phyloP scores from a whole-genome alignment of 2,888 invertebrate genomes.

The Drosophila paramelanica region DNA sequence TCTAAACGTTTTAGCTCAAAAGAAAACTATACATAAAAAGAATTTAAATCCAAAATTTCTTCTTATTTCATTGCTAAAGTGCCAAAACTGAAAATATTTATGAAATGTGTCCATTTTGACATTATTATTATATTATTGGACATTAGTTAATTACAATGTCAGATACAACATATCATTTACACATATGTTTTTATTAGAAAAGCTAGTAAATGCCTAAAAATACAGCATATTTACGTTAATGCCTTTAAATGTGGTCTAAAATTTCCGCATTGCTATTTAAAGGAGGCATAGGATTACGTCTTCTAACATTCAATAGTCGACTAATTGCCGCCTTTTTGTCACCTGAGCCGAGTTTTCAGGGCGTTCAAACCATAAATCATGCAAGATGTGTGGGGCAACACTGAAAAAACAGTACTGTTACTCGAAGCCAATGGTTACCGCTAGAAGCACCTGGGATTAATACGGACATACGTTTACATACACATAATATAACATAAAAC shows the following conservation, averaged over 20 bases:
- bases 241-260: not conserved
- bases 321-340: conserved; percentile 34
- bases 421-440: conserved; percentile 43
- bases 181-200: conserved; percentile 2
- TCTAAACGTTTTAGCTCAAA: too few relatives aligned
- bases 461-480: not conserved
- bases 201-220: not conserved
- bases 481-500: not conserved
- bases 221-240: not conserved
- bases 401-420: conserved; percentile 20
- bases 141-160: not conserved
- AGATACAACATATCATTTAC: not conserved
- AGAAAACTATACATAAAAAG: too few relatives aligned
- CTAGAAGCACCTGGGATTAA: conserved; percentile 23
- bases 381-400: conserved; percentile 18
- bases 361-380: conserved; percentile 1
- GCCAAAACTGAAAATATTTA: too few relatives aligned
- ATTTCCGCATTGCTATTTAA: not conserved
- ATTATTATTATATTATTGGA: too few relatives aligned
- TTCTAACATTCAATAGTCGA: conserved; percentile 7
- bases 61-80: too few relatives aligned
- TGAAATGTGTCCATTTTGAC: too few relatives aligned
- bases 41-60: too few relatives aligned
- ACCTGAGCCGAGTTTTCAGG: conserved; percentile 21
- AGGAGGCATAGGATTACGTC: conserved; percentile 8